Evolutionary conservation across 2,888 invertebrate genomes (phyloP).

Genomic region (Leptopilina drosophilae): DNA sequence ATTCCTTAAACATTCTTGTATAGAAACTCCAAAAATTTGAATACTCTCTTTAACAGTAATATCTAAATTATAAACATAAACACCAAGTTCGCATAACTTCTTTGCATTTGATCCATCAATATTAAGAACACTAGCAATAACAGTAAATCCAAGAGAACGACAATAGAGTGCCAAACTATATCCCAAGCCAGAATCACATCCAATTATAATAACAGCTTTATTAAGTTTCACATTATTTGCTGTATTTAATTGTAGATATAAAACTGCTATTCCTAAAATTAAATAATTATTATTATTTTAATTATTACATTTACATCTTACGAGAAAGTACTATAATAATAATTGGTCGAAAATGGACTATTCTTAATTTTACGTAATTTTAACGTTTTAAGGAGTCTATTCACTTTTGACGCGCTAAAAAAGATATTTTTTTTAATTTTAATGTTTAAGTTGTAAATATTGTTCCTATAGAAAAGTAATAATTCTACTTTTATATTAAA

Average conservation of each 20-base stretch:
- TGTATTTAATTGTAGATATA: background rate
- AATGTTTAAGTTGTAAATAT: no score
- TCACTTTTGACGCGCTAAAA: no score
- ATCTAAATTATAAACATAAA: conserved; percentile 81
- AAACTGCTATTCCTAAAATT: background rate
- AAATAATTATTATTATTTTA: background rate
- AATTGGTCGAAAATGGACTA: no score
- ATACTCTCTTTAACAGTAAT: conserved; percentile 82
- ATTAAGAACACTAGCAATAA: conserved; percentile 87
- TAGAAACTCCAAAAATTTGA: conserved; percentile 77
- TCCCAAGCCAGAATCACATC: conserved; percentile 92
- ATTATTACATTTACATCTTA: no score
- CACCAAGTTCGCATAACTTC: conserved; percentile 76
- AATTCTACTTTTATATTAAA: no score
- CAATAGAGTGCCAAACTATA: conserved; percentile 84
- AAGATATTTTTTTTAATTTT: no score
- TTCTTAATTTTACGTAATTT: no score
- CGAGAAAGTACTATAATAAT: no score
- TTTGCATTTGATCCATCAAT: conserved; percentile 81
- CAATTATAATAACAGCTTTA: conserved; percentile 81
- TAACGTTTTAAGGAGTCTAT: no score
- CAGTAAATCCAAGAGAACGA: conserved; percentile 81
- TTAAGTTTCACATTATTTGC: background rate
- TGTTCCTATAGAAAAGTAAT: no score
- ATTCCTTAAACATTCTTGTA: conserved; percentile 65